These are phyloP conservation scores for cat (Felis catus) DNA, from an alignment of 2,113 vertebrate species.

Conservation along the genomic window DNA sequence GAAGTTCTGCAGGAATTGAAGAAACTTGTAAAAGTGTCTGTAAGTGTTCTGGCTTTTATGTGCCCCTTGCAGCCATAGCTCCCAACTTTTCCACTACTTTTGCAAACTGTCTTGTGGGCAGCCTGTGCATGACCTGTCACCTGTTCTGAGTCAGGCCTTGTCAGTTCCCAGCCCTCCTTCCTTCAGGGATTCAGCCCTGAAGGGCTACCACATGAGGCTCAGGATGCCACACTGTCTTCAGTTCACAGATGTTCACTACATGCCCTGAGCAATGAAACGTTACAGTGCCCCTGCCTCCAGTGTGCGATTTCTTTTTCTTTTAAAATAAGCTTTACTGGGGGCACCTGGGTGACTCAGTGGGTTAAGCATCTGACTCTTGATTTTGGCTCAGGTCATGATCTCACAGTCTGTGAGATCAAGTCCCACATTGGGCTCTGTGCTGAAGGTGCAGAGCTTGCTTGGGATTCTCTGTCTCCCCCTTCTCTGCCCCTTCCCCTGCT, in stretches of 20 bases:
- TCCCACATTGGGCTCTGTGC: no score
- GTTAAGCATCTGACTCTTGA: no score
- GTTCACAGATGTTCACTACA: fast-evolving
- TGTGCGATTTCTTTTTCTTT: background rate
- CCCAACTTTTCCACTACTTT: background rate
- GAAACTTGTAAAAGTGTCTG: slow-evolving; percentile 67
- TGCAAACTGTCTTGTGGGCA: background rate
- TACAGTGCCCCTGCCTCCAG: fast-evolving
- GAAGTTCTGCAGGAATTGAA: slow-evolving; percentile 87
- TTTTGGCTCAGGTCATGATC: no score
- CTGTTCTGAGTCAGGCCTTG: background rate
- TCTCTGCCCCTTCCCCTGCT: no score
- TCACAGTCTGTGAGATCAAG: no score
- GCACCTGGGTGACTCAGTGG: no score
- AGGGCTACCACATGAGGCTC: background rate
- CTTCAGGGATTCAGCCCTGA: background rate
- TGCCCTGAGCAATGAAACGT: background rate
- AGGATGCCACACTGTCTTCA: no score
- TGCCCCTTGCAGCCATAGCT: background rate
- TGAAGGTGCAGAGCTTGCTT: no score
- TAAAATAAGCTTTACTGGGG: background rate
- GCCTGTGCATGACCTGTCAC: background rate
- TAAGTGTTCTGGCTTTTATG: background rate
- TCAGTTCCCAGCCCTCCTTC: background rate
- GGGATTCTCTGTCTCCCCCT: no score